Evolutionary conservation across 2,888 invertebrate species (phyloP).

Genomic region (Leptinotarsa peninsularis): DNA sequence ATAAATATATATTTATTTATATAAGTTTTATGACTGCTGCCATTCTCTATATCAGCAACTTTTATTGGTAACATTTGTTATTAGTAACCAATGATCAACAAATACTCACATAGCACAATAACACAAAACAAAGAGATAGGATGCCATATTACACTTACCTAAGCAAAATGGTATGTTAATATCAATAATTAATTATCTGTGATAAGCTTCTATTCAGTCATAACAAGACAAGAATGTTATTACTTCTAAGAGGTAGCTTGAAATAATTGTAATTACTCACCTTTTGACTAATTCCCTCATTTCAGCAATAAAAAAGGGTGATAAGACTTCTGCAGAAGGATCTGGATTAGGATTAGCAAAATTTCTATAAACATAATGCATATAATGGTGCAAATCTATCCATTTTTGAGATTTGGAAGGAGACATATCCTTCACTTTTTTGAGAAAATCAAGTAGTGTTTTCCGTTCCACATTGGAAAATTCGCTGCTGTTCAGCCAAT

Average conservation of each 20-base stretch:
- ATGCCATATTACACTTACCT: not conserved
- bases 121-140: no score
- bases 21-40: no score
- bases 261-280: slow-evolving; percentile 44
- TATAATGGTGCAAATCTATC: slow-evolving; percentile 61
- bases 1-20: no score
- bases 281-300: slow-evolving; percentile 58
- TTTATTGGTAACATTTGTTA: no score
- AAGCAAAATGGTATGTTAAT: not conserved
- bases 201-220: not conserved
- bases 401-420: slow-evolving; percentile 56
- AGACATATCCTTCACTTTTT: slow-evolving; percentile 54
- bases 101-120: no score
- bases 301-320: slow-evolving; percentile 57
- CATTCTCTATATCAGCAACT: no score
- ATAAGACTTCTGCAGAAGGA: slow-evolving; percentile 55
- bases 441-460: slow-evolving; percentile 54
- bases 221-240: no score
- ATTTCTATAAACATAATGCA: slow-evolving; percentile 61
- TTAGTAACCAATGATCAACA: no score
- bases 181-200: not conserved
- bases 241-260: no score
- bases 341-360: slow-evolving; percentile 58
- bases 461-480: slow-evolving; percentile 50
- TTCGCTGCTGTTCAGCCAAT: slow-evolving; percentile 45